Percentiles rank a stretch among this genome's conserved stretches.
phyloP scores from a whole-genome alignment of 2,888 invertebrate species.

The Zootermopsis nevadensis region DNA sequence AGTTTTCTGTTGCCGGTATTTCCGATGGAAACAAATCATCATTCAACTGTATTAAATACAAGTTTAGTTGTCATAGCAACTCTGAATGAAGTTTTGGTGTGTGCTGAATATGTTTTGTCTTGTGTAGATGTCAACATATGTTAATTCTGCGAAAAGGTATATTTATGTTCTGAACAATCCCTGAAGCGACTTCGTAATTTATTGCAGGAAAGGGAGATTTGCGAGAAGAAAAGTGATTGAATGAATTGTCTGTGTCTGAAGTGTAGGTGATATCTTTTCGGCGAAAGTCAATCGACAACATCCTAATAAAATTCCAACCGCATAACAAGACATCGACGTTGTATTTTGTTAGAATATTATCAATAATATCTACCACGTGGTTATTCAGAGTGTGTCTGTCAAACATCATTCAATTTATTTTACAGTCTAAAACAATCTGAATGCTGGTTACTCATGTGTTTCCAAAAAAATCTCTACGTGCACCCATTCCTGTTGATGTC shows the following conservation, averaged over 20 bases:
- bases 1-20: not conserved
- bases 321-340: not conserved
- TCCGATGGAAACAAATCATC: not conserved
- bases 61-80: not conserved
- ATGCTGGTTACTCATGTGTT: not conserved
- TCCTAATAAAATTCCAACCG: not conserved
- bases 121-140: not conserved
- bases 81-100: not conserved
- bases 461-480: not conserved
- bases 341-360: too few species aligned
- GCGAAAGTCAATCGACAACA: not conserved
- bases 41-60: not conserved
- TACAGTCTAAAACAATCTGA: not conserved
- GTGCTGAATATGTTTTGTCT: not conserved
- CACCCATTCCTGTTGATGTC: not conserved
- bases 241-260: not conserved
- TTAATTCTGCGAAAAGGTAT: not conserved
- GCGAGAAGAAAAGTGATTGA: not conserved
- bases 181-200: not conserved
- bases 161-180: not conserved
- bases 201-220: not conserved
- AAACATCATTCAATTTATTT: too few species aligned
- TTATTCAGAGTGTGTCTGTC: not conserved
- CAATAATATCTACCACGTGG: not conserved
- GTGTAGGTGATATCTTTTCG: not conserved